Conservation (phyloP, 2,797 vertebrate species). For the Brachymystax lenok region DNA sequence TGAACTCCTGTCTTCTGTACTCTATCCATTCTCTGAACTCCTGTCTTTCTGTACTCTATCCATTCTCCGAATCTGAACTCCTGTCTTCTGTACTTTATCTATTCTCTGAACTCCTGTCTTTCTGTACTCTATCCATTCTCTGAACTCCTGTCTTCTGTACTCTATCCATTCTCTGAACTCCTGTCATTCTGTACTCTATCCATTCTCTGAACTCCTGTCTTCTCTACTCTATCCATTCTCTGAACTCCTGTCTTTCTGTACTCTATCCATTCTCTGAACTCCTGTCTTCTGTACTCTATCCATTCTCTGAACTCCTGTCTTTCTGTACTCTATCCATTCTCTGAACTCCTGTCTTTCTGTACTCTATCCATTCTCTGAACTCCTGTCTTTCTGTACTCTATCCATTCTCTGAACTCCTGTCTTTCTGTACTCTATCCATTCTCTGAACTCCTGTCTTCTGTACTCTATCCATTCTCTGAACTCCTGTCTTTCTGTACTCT, state of each 20-base stretch:
- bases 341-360: conserved; percentile 35
- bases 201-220: conserved; percentile 27
- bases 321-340: too few relatives aligned
- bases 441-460: too few relatives aligned
- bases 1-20: too few relatives aligned
- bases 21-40: too few relatives aligned
- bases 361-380: conserved; percentile 46
- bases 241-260: conserved; percentile 36
- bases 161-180: conserved; percentile 25
- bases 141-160: conserved; percentile 3
- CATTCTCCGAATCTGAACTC: too few relatives aligned
- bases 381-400: too few relatives aligned
- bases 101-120: conserved; percentile 33
- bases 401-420: too few relatives aligned
- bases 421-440: too few relatives aligned
- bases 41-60: too few relatives aligned
- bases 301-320: too few relatives aligned
- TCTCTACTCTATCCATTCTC: conserved; percentile 16
- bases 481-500: too few relatives aligned
- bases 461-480: too few relatives aligned
- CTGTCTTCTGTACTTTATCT: not conserved
- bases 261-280: conserved; percentile 48
- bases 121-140: conserved; percentile 52
- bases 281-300: not conserved
- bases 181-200: conserved; percentile 51